A percentile compares a stretch with the other conserved stretches of the same genome.
Evolutionary conservation across 2,113 vertebrate genomes (phyloP).

Genomic region (Chaenocephalus aceratus): DNA sequence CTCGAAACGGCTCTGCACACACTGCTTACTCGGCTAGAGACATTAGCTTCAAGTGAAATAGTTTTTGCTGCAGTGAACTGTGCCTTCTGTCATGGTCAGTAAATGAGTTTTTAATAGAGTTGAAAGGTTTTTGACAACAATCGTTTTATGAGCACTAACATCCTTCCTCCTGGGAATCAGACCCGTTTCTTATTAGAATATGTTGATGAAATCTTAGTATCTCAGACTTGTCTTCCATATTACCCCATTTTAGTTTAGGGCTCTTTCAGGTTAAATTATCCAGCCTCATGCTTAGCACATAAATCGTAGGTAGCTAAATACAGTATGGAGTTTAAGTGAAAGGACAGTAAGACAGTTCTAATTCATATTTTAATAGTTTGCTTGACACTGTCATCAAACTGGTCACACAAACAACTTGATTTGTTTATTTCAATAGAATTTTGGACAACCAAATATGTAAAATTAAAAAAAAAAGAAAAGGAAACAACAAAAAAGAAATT

Average conservation of each 20-base stretch:
- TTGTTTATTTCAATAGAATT: constrained; percentile 84
- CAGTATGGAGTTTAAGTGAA: constrained; percentile 4
- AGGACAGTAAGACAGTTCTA: constrained; percentile 39
- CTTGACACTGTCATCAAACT: constrained; percentile 68
- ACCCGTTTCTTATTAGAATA: background rate
- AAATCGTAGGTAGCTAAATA: background rate
- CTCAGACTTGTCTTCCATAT: background rate
- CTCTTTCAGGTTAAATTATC: background rate
- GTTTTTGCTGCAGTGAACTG: constrained; percentile 5
- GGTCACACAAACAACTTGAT: constrained; percentile 68
- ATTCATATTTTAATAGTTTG: constrained; percentile 69
- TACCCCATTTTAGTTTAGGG: background rate
- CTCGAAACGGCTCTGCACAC: constrained; percentile 2
- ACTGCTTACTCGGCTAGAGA: constrained; percentile 18
- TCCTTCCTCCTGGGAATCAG: background rate
- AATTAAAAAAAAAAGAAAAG: constrained; percentile 72
- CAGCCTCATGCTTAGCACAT: background rate
- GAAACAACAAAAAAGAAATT: constrained; percentile 77
- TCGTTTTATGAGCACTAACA: background rate
- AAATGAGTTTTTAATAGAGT: background rate
- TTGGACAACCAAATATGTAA: constrained; percentile 83
- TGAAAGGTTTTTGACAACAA: background rate
- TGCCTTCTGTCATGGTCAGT: background rate
- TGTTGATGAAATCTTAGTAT: background rate
- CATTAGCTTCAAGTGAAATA: constrained; percentile 18